Evolutionary conservation across 2,888 invertebrate genomes (phyloP).

Genomic region (Chrysotoxum bicinctum): DNA sequence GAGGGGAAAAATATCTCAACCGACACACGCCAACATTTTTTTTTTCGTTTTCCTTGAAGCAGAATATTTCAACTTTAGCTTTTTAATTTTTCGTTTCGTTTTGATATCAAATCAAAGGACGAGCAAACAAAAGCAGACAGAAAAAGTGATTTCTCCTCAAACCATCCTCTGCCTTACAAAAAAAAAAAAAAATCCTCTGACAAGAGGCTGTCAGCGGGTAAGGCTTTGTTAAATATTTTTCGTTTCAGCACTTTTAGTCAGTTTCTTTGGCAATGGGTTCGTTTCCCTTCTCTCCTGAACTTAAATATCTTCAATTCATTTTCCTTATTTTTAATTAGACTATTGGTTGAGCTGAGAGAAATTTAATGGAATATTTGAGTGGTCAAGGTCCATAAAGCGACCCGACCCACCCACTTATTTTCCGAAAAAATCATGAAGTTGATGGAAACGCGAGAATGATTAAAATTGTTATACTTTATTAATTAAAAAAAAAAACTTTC

Average conservation of each 20-base stretch:
- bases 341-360: conserved; percentile 39
- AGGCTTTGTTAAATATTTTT: background rate
- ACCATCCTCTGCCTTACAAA: background rate
- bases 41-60: background rate
- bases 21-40: conserved; percentile 1
- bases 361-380: background rate
- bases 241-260: conserved; percentile 3
- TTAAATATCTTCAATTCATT: conserved; percentile 52
- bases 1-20: background rate
- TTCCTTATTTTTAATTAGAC: conserved; percentile 53
- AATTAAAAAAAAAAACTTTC: conserved; percentile 37
- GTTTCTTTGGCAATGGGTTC: background rate
- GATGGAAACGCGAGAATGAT: conserved; percentile 26
- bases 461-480: conserved; percentile 52
- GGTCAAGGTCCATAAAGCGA: background rate
- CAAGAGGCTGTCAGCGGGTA: conserved; percentile 22
- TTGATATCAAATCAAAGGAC: conserved; percentile 12
- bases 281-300: background rate
- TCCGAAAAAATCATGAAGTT: background rate
- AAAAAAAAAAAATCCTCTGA: background rate
- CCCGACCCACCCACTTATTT: background rate
- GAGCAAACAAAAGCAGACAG: background rate
- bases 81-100: conserved; percentile 43
- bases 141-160: background rate
- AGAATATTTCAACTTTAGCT: conserved; percentile 31